Percentiles rank a stretch among this genome's conserved stretches.
Evolutionary conservation across 2,888 invertebrate species (phyloP).

Genomic region (Melipona beecheii): DNA sequence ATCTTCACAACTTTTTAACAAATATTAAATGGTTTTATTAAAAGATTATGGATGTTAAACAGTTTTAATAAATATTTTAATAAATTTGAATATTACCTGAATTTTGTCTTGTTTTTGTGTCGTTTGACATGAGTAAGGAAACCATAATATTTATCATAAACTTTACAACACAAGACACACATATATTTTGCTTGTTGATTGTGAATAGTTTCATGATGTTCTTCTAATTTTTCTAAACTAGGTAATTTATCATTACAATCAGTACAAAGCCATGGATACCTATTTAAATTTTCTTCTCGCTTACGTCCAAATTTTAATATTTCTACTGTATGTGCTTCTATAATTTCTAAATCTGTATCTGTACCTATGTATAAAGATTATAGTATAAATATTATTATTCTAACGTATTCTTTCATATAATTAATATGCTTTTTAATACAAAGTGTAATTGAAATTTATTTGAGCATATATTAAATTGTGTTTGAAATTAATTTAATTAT

Average conservation of each 20-base stretch:
- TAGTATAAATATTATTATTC: not conserved
- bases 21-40: conserved; percentile 19
- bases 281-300: conserved; percentile 82
- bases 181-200: conserved; percentile 87
- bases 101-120: conserved; percentile 87
- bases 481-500: not conserved
- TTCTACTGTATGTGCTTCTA: conserved; percentile 76
- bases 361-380: conserved; percentile 71
- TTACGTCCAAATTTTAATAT: conserved; percentile 72
- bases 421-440: not conserved
- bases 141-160: conserved; percentile 87
- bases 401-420: not conserved
- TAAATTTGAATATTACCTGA: conserved; percentile 84
- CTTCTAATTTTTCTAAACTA: conserved; percentile 85
- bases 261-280: conserved; percentile 85
- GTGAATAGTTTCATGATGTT: conserved; percentile 87
- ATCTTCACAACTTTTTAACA: conserved; percentile 83
- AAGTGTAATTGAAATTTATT: not conserved
- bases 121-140: conserved; percentile 88
- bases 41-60: conserved; percentile 27
- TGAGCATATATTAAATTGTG: not conserved
- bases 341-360: conserved; percentile 81
- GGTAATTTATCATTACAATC: conserved; percentile 85
- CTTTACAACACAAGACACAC: conserved; percentile 88
- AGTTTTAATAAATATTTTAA: conserved; percentile 43